Evolutionary conservation across 2,888 invertebrate species (phyloP).

Genomic region (Lochmaea crataegi): DNA sequence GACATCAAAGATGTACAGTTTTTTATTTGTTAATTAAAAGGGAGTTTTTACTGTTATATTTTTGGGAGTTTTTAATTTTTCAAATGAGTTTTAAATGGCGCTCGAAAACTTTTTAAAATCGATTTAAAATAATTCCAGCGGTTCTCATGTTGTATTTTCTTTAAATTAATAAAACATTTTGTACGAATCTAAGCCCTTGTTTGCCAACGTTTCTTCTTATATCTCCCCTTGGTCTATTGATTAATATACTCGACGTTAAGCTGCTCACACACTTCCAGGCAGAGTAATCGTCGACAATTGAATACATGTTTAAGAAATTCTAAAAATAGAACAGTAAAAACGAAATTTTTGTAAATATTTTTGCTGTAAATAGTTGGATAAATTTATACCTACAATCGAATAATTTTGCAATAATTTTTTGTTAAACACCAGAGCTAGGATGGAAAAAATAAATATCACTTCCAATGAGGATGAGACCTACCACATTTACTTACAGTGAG

Average conservation of each 20-base stretch:
- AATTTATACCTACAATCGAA: slow-evolving; percentile 31
- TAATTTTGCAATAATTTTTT: slow-evolving; percentile 45
- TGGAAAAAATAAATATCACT: slow-evolving; percentile 11
- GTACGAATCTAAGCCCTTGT: not conserved
- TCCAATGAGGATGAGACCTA: not conserved
- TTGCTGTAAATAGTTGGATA: slow-evolving; percentile 31
- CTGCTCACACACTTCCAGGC: not conserved
- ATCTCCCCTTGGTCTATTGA: not conserved
- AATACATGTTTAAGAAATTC: not conserved
- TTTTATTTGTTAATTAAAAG: not conserved
- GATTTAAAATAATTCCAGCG: not conserved
- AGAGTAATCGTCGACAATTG: not conserved
- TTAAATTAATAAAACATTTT: not conserved
- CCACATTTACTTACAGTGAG: not conserved
- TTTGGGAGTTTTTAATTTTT: not conserved
- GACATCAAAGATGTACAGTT: not conserved
- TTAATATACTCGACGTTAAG: not conserved
- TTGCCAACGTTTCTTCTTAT: not conserved
- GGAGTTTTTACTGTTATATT: slow-evolving; percentile 13
- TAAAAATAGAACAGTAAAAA: not conserved
- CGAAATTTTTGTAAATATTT: slow-evolving; percentile 40
- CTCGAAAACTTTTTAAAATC: no score
- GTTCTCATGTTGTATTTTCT: not conserved
- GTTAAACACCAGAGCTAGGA: slow-evolving; percentile 16
- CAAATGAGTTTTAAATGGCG: no score